Percentiles rank a stretch among this genome's conserved stretches.
These are phyloP conservation scores for Dysmachus trigonus DNA, from an alignment of 2,888 invertebrate species.

Conservation along the genomic window DNA sequence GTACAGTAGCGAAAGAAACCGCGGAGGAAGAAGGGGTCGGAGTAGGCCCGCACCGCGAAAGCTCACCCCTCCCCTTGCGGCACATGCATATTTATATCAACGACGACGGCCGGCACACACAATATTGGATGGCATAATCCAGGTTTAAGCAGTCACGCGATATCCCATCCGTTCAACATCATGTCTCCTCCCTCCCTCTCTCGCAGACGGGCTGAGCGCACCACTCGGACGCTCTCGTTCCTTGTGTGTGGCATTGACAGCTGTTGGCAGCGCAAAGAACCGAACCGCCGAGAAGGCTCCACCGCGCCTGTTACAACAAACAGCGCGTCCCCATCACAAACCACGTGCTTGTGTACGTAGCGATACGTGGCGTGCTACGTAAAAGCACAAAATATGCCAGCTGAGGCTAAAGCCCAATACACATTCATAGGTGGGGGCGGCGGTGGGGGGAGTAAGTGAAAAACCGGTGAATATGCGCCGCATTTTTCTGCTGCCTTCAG, in stretches of 20 bases:
- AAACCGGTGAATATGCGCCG: conserved; percentile 15
- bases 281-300: neutral
- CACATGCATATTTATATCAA: neutral
- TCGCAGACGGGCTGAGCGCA: neutral
- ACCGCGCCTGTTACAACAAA: conserved; percentile 11
- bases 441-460: too few relatives aligned
- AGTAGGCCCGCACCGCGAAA: neutral
- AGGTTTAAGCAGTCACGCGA: neutral
- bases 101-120: neutral
- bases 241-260: neutral
- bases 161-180: neutral
- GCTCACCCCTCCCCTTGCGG: neutral
- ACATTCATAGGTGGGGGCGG: neutral
- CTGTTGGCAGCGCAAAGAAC: conserved; percentile 3
- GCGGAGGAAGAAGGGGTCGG: neutral
- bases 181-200: too few relatives aligned
- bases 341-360: conserved; percentile 16
- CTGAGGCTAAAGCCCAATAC: neutral
- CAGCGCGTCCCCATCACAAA: neutral
- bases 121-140: neutral
- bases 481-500: conserved; percentile 2
- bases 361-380: neutral
- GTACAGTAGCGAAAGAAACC: neutral
- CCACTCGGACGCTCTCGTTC: neutral
- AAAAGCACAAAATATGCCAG: neutral